phyloP scores from a whole-genome alignment of 92 coral and sea anemone genomes.

The Bergia puertoricense region DNA sequence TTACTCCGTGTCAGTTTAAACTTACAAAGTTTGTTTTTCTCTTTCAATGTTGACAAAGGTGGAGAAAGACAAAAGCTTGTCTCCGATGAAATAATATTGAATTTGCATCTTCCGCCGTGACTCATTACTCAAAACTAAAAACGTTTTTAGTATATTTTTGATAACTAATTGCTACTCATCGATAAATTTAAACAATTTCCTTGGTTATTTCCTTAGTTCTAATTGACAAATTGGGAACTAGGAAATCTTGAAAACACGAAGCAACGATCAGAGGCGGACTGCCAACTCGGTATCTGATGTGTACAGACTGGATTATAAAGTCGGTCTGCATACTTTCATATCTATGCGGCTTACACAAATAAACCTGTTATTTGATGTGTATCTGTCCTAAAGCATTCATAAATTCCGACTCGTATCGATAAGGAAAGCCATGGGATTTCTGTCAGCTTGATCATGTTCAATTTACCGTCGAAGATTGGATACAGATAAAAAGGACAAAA shows the following conservation, averaged over 20 bases:
- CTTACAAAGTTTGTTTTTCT: slow-evolving; percentile 6
- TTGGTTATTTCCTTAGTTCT: background rate
- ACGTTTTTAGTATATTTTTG: background rate
- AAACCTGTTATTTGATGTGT: slow-evolving; percentile 5
- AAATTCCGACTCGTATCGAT: background rate
- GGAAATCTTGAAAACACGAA: background rate
- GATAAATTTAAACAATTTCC: background rate
- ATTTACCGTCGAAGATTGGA: background rate
- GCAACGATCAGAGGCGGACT: background rate
- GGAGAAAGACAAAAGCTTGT: background rate
- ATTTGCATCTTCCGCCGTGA: background rate
- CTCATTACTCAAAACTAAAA: slow-evolving; percentile 4
- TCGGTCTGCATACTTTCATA: background rate
- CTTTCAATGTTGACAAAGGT: slow-evolving; percentile 27
- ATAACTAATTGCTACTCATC: slow-evolving; percentile 1
- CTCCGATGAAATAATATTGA: background rate
- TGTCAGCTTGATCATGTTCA: background rate
- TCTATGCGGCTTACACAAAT: background rate
- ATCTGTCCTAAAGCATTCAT: no score
- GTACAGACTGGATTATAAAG: slow-evolving; percentile 7
- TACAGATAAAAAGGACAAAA: background rate
- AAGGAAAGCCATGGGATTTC: background rate
- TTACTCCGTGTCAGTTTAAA: slow-evolving; percentile 6
- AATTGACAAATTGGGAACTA: background rate
- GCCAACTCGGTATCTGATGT: background rate